phyloP scores from a whole-genome alignment of 2,888 invertebrate genomes.

The Syrista parreyssii region DNA sequence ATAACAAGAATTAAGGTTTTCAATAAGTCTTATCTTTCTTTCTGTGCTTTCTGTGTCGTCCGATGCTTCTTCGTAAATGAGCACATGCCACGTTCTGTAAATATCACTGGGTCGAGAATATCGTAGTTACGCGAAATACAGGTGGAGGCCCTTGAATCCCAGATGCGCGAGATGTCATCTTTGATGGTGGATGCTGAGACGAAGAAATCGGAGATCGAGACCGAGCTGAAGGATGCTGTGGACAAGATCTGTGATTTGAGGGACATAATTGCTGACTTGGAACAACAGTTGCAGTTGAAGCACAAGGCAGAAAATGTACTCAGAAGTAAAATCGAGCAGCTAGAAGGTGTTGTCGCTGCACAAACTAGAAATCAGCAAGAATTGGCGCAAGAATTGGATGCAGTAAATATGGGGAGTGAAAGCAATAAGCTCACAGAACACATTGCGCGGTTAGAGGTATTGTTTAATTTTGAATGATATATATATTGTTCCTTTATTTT shows the following conservation, averaged over 20 bases:
- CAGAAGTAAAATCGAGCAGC: conserved; percentile 70
- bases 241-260: conserved; percentile 80
- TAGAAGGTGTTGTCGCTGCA: conserved; percentile 70
- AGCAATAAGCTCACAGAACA: conserved; percentile 65
- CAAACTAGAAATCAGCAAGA: conserved; percentile 71
- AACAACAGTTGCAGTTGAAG: conserved; percentile 79
- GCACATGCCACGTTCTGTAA: conserved; percentile 14
- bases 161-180: conserved; percentile 77
- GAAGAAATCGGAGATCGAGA: conserved; percentile 75
- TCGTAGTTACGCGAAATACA: conserved; percentile 52
- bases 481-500: conserved; percentile 2
- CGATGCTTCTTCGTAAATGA: neutral
- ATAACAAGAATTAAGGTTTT: neutral
- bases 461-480: conserved; percentile 1
- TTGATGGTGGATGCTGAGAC: conserved; percentile 72
- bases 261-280: conserved; percentile 83
- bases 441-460: conserved; percentile 68
- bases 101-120: conserved; percentile 19
- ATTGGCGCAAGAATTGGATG: conserved; percentile 69
- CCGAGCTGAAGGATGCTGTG: conserved; percentile 79
- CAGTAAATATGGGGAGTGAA: conserved; percentile 67
- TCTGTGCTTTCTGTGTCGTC: conserved; percentile 13
- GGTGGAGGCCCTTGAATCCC: conserved; percentile 84
- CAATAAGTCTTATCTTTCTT: neutral
- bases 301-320: conserved; percentile 73